Base-by-base conservation (phyloP, 2,888 invertebrate species). In the Leptinotarsa haldemani region DNA sequence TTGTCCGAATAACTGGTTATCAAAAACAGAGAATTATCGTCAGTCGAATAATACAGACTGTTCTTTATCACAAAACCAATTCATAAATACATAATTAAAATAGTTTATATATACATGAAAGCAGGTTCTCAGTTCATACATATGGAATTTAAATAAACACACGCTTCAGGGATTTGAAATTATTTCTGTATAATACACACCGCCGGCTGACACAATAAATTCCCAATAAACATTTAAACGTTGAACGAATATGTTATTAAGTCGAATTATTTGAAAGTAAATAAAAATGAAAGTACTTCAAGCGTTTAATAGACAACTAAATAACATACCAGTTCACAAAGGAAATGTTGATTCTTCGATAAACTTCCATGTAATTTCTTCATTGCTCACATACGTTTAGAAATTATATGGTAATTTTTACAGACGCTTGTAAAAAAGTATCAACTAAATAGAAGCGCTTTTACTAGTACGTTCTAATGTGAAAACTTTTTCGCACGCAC, bases 191-290 rank as follows among this genome's bases (percentile, higher is more conserved):
- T 16, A 61, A 30, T 61, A 40, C 40, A 56, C 56, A 56, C 56
- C 56, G 61, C 20, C 16, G 61, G 61, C n/a, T 16, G 61, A 40
- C 56, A 53, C 30, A 61, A 61, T 61, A 40, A 61, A 61, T 61
- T 30, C 30, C 30, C 12, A 61, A 61, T 68, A 68, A 68, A 58
- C 46, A 68, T 68, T 58, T 56, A 46, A 47, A 52, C 20, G 53
- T 47, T 22, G 40, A 56, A 68, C 20, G 68, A 46, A 47, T 68
- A 56, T 68, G 68, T 46, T 68, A 68, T 68, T 68, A 68, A 56
- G 56, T 53, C 56, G 68, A 56, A 56, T 68, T 22, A 68, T 68
- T 68, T 46, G 68, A 68, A 56, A 52, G 16, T 25, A 18, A 5
- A 48, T 40, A 66, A 68, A 68, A 68, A 68, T 13, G 40, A 58